Evolutionary conservation across 1,140 invertebrate species (phyloP).

Genomic region (Phenacoccus solenopsis): DNA sequence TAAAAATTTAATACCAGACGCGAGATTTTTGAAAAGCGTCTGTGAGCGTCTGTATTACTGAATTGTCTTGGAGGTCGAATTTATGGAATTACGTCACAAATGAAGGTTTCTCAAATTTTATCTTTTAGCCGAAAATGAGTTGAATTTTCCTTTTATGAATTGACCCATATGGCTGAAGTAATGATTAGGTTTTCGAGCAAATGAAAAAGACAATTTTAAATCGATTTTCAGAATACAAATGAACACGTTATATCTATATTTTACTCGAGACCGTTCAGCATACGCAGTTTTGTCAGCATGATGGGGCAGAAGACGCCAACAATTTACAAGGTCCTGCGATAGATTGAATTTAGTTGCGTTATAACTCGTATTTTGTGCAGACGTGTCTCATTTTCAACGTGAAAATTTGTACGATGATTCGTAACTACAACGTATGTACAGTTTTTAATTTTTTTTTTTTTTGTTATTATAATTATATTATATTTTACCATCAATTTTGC

Average conservation of each 20-base stretch:
- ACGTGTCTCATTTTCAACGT: not conserved
- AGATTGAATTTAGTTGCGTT: not conserved
- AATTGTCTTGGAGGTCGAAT: not conserved
- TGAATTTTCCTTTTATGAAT: not conserved
- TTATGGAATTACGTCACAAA: not conserved
- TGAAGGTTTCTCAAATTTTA: not conserved
- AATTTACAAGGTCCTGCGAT: not conserved
- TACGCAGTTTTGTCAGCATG: constrained; percentile 1
- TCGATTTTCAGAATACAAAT: not conserved
- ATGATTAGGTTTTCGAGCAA: too few species aligned
- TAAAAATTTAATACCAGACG: not conserved
- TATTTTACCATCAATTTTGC: too few species aligned
- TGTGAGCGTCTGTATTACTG: too few species aligned
- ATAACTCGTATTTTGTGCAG: not conserved
- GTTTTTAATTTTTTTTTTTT: not conserved
- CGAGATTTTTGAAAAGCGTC: not conserved
- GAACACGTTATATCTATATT: too few species aligned
- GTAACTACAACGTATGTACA: not conserved
- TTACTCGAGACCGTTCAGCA: too few species aligned
- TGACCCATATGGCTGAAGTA: too few species aligned
- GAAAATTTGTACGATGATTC: not conserved
- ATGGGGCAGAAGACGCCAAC: not conserved
- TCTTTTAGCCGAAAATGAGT: not conserved
- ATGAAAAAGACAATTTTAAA: not conserved
- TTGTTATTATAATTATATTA: too few species aligned